Conservation (phyloP, 2,888 invertebrate species). For the Philereme transversata region DNA sequence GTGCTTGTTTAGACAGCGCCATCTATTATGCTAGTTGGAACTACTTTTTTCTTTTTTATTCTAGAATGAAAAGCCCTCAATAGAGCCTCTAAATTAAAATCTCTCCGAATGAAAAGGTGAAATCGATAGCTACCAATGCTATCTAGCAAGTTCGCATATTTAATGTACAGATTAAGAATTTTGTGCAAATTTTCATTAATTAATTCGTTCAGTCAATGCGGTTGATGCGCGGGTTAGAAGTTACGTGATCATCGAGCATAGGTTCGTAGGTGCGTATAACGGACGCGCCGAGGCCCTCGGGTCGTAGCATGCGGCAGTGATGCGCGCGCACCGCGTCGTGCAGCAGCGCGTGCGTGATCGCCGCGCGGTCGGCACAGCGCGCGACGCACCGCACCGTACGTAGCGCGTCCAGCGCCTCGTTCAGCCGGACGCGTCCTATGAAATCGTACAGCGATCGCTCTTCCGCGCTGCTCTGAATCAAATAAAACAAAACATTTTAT, state of each 20-base stretch:
- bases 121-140: too few species aligned
- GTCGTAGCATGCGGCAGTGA: conserved; percentile 48
- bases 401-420: conserved; percentile 66
- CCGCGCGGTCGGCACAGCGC: conserved; percentile 57
- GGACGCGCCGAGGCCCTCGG: conserved; percentile 37
- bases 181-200: too few species aligned
- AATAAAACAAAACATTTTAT: conserved; percentile 4
- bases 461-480: conserved; percentile 42
- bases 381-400: conserved; percentile 61
- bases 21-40: too few species aligned
- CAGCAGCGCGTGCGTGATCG: conserved; percentile 50
- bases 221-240: too few species aligned
- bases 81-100: too few species aligned
- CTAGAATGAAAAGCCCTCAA: too few species aligned
- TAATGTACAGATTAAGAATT: too few species aligned
- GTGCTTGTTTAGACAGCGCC: too few species aligned
- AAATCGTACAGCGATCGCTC: conserved; percentile 66
- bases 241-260: conserved; percentile 61
- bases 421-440: conserved; percentile 63
- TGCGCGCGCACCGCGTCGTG: conserved; percentile 65
- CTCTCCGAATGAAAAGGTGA: too few species aligned
- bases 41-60: too few species aligned
- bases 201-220: too few species aligned
- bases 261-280: conserved; percentile 60
- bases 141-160: too few species aligned